Evolutionary conservation across 2,888 invertebrate species (phyloP).

Genomic region (Eupithecia centaureata): DNA sequence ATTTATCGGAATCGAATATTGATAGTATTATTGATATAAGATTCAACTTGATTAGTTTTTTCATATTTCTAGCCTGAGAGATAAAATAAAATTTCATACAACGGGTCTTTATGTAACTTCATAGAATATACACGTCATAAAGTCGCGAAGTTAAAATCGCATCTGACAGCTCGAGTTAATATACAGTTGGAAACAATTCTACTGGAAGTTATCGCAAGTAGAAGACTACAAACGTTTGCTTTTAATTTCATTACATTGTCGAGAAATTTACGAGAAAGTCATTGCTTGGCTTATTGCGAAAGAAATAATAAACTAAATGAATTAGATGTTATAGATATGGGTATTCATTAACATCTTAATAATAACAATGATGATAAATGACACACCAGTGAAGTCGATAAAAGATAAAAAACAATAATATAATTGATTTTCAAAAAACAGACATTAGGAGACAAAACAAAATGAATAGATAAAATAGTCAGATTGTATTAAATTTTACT

Average conservation of each 20-base stretch:
- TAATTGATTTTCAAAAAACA: too few relatives aligned
- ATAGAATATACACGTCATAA: not conserved
- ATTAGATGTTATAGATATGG: not conserved
- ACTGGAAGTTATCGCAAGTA: slow-evolving; percentile 54
- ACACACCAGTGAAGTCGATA: not conserved
- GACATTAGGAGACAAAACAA: too few relatives aligned
- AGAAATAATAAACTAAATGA: not conserved
- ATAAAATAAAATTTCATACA: too few relatives aligned
- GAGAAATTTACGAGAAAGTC: not conserved
- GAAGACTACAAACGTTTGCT: slow-evolving; percentile 47
- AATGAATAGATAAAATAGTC: too few relatives aligned
- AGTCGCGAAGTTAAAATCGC: not conserved
- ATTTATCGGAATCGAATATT: too few relatives aligned
- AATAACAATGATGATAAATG: not conserved
- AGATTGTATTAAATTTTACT: too few relatives aligned
- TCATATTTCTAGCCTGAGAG: too few relatives aligned
- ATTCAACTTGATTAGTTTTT: too few relatives aligned
- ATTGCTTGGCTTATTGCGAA: not conserved
- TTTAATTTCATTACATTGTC: slow-evolving; percentile 29
- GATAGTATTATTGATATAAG: too few relatives aligned
- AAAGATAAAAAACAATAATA: not conserved
- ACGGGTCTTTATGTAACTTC: not conserved
- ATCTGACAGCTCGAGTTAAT: not conserved
- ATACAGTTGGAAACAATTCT: slow-evolving; percentile 41
- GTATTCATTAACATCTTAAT: not conserved